These are phyloP conservation scores for Rhopilema esculentum DNA, from an alignment of 30 jellyfish, hydroid and myxozoan species.

Conservation along the genomic window DNA sequence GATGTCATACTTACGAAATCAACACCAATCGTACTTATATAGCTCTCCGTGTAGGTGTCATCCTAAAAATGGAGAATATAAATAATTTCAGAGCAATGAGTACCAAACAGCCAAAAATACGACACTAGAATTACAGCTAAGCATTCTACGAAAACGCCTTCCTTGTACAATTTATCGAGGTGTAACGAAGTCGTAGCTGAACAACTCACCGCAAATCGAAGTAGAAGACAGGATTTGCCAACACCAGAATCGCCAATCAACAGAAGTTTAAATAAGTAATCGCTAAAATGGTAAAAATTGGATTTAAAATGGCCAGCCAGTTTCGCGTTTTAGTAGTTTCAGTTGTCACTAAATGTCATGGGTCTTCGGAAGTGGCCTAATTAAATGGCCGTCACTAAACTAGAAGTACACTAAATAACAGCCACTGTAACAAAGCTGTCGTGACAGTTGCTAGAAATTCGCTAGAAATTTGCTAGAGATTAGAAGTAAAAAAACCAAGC, in stretches of 20 bases:
- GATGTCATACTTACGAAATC: constrained; percentile 92
- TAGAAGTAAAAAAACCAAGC: too few relatives aligned
- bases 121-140: not conserved
- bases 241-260: constrained; percentile 99
- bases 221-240: constrained; percentile 97
- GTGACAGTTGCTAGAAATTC: too few relatives aligned
- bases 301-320: constrained; percentile 7
- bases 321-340: not conserved
- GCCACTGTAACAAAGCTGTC: not conserved
- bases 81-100: not conserved
- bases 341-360: constrained; percentile 5
- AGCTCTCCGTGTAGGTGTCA: constrained; percentile 99
- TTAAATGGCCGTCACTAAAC: not conserved
- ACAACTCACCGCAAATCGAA: constrained; percentile 97
- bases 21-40: constrained; percentile 99
- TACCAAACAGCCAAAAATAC: not conserved
- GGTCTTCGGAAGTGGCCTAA: constrained; percentile 7
- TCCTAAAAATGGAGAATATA: constrained; percentile 64
- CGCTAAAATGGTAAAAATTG: constrained; percentile 73
- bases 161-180: constrained; percentile 7
- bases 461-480: too few relatives aligned
- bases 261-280: constrained; percentile 92
- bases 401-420: not conserved
- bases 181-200: not conserved
- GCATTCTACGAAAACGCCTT: constrained; percentile 37